Evolutionary conservation across 2,797 vertebrate species (phyloP), one percentile per base, ranked within the genome.

Genomic region (Neosilurus hyrtlii): DNA sequence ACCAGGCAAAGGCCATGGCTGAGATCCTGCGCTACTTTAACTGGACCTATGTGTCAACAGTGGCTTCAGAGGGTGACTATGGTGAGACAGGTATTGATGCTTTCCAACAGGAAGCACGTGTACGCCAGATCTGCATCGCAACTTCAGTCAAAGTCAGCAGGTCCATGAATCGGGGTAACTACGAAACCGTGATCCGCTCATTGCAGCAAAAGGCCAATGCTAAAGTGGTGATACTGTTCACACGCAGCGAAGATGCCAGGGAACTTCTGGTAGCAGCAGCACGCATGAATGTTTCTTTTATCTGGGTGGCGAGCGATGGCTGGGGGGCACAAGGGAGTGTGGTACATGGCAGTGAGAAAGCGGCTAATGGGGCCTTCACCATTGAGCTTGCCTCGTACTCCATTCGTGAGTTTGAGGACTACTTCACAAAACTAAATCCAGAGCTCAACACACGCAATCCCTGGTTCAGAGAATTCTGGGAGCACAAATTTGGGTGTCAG

Each of bases 11-110:
- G 88, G 98, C 98, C 89, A 99, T 99, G 93, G 97, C 97, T 0
- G 98, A 99, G 88, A 99, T 99, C 87, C 94, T 99, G 62, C 96
- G 96, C 43, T 99, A 96, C 91, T 99, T 99, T 92, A 99, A 99
- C 94, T 99, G 98, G 98, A 99, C 98, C 14, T 99, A 99, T 0
- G 97, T 99, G 14, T 99, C 98, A 20, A 99, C 98, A 0, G 97
- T 99, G 87, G 98, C 98, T 0, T 99, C 98, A 0, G 98, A 99
- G 86, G 98, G 98, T 0, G 98, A 99, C 91, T 99, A 99, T 0
- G 98, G 98, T 0, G 98, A 99, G 91, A 99, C 98, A 0, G 98
- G 98, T 80, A 99, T 99, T 0, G 98, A 99, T 26, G 98, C 97
- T 79, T 99, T 99, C 73, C 97, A 99, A 88, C 96, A 97, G 72